Percentiles rank a stretch among this genome's conserved stretches.
phyloP scores from a whole-genome alignment of 2,888 invertebrate species.

The Pediacus dermestoides region DNA sequence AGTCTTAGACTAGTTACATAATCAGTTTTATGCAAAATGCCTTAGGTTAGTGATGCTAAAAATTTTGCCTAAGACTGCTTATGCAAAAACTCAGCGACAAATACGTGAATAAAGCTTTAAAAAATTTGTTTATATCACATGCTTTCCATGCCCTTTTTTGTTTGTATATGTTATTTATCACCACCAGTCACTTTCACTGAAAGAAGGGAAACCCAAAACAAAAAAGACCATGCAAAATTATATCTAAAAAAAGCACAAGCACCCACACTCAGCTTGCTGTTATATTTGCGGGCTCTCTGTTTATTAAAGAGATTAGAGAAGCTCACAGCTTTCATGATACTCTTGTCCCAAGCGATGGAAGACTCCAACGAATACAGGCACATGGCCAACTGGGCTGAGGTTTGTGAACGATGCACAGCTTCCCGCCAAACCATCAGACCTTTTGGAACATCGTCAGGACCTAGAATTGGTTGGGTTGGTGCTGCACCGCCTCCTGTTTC shows the following conservation, averaged over 20 bases:
- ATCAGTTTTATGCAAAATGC: too few relatives aligned
- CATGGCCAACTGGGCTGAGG: constrained; percentile 88
- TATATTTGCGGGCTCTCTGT: constrained; percentile 52
- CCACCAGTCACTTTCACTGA: constrained; percentile 16
- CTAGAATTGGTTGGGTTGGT: constrained; percentile 9
- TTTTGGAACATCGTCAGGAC: constrained; percentile 62
- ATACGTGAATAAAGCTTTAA: too few relatives aligned
- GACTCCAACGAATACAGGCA: constrained; percentile 85
- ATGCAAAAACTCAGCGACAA: too few relatives aligned
- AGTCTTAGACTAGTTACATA: too few relatives aligned
- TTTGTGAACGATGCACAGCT: constrained; percentile 77
- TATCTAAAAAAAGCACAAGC: constrained; percentile 46
- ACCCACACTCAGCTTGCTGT: constrained; percentile 53
- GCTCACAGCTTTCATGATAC: constrained; percentile 98
- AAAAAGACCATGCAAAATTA: constrained; percentile 21
- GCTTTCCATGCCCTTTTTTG: background rate
- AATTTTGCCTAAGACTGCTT: too few relatives aligned
- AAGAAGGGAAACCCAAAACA: constrained; percentile 18
- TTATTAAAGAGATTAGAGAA: constrained; percentile 47
- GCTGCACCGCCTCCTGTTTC: constrained; percentile 38
- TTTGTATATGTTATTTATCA: constrained; percentile 10
- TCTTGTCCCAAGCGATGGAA: constrained; percentile 97
- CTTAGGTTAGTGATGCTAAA: too few relatives aligned
- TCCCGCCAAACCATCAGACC: constrained; percentile 87
- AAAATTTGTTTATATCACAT: background rate